Base-by-base conservation (phyloP, 2,797 vertebrate species). In the Tragelaphus eurycerus region DNA sequence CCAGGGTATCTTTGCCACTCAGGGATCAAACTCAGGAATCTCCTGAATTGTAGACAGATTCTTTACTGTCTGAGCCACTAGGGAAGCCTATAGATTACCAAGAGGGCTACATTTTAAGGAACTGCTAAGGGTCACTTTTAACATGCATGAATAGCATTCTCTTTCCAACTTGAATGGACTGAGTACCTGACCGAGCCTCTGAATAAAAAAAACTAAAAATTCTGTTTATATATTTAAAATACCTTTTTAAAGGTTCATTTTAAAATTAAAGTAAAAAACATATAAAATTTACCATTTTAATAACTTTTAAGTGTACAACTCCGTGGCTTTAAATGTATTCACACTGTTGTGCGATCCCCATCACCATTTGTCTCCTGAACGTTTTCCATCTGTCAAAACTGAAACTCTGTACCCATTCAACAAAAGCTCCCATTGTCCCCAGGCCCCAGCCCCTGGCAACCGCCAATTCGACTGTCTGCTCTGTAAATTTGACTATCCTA, bases 121-220 rank as follows among this genome's bases (percentile, higher is more conserved):
- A 43, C 19, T 6, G 48, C 13, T n/a, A 87, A 91, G 43, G 52
- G n/a, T n/a, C 21, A 34, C 14, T 79, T 64, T 57, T 38, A 62
- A 84, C 38, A 14, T 6, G 19, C 62, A 16, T 0, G 21, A 27
- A 48, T 25, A 86, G n/a, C 27, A 11, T 86, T 67, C 55, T 60
- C 1, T 31, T 79, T 88, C 27, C 4, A 1, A 15, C 9, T 48
- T 83, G 29, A n/a, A 15, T 31, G 17, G 25, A 19, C 60, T 19
- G 48, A 13, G 55, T 27, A 71, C 29, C 17, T 21, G 74, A 55
- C 29, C 12, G 23, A 83, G 4, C 3, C 27, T 92, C 79, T 83
- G 74, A 74, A 89, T 93, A 97, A 86, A 25, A 57, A 62, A 50
- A 67, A 67, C 43, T 78, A 78, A 71, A 90, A 90, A 74, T 93